Evolutionary conservation across 2,113 vertebrate genomes (phyloP).

Genomic region (Zapornia atra): DNA sequence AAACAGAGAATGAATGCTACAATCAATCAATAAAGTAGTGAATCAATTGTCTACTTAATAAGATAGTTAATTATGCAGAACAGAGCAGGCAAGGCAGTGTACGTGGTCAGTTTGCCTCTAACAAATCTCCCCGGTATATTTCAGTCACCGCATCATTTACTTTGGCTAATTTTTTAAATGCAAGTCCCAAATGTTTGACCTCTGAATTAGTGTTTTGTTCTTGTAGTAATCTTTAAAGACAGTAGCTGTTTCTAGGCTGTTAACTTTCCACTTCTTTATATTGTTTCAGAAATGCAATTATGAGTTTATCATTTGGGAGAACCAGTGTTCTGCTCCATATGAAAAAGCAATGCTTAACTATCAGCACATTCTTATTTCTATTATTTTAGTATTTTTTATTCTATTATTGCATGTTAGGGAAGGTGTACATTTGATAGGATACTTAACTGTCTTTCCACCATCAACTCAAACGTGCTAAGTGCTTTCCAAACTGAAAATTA

Average conservation of each 20-base stretch:
- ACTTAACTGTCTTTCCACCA: neutral
- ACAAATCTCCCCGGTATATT: neutral
- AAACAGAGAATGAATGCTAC: slow-evolving; percentile 4
- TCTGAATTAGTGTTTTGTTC: neutral
- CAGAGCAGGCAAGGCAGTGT: neutral
- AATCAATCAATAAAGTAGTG: slow-evolving; percentile 49
- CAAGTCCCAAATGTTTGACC: neutral
- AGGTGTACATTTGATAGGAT: neutral
- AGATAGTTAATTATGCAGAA: slow-evolving; percentile 59
- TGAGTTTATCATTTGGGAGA: neutral
- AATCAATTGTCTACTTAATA: slow-evolving; percentile 60
- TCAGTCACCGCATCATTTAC: neutral
- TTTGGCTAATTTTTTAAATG: neutral
- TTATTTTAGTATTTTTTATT: neutral
- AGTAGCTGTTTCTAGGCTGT: neutral
- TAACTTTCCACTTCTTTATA: neutral
- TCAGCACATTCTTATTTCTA: neutral
- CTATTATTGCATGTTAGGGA: neutral
- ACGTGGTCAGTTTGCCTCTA: neutral
- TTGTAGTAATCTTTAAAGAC: neutral
- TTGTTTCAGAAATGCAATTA: neutral
- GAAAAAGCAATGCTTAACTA: neutral
- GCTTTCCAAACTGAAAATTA: neutral
- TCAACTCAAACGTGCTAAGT: neutral
- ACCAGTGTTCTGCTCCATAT: neutral